Base-by-base conservation (phyloP, 1,140 invertebrate species). In the Drosophila pseudoobscura region DNA sequence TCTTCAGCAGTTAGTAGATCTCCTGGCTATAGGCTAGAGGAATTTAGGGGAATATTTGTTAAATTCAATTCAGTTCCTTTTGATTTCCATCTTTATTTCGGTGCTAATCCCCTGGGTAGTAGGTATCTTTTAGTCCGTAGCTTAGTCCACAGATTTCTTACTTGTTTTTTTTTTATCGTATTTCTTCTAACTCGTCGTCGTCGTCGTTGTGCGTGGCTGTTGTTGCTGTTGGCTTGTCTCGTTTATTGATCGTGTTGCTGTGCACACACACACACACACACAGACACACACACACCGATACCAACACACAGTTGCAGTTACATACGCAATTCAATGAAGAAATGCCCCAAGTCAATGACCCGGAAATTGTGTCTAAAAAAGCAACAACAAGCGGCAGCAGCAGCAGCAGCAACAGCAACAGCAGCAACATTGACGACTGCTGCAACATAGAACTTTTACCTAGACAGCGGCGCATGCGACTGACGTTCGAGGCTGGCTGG, bases 311-410 rank as follows among this genome's bases (percentile, higher is more conserved):
- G 66, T 47, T 88, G 83, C 75, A 88, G 75, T 88, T 75, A 65
- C 78, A 83, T 87, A 88, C 87, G 88, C 82, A 90, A 83, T 87
- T 90, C 88, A 90, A 90, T 90, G 88, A 85, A 90, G 82, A 88
- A 88, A 88, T 88, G 79, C 83, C 76, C 58, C 65, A 88, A 88
- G 87, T 90, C 87, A 90, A 90, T 90, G 87, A 90, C 87, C 87
- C 87, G 87, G 87, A 90, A 90, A 90, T 80, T 90, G 87, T 90
- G 87, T 90, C 87, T 90, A 88, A 90, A 89, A 83, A 90, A 77
- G 61, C 76, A 85, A 74, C 66, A 80, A 75, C 85, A 90, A 76
- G 61, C 76, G 80, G 65, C 66, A 80, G 70, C 85, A 89, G 72
- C 64, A 72, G 31, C 61, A 56, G 50, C 45, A 15, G 47, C 69